Evolutionary conservation across 2,113 vertebrate species (phyloP).

Genomic region (Thunnus thynnus): DNA sequence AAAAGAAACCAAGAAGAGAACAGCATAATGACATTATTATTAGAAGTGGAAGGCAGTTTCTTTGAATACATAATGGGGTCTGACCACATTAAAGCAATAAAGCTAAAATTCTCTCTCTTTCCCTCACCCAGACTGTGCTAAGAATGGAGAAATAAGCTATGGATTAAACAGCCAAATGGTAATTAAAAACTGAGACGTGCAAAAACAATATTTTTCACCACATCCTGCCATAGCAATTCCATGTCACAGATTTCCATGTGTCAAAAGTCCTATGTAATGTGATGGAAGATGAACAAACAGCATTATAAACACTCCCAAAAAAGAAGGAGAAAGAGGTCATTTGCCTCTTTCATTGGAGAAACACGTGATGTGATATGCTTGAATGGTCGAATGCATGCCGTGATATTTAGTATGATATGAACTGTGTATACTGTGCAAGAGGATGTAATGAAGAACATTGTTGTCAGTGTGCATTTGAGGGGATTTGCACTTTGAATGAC

Average conservation of each 20-base stretch:
- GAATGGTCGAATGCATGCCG: neutral
- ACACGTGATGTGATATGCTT: neutral
- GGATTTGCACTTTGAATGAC: slow-evolving; percentile 3
- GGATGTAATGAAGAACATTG: neutral
- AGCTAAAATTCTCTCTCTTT: neutral
- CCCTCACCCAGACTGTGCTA: neutral
- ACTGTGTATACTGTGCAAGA: neutral
- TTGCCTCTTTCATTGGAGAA: too few species aligned
- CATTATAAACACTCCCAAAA: neutral
- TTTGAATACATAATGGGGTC: neutral
- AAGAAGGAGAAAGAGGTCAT: too few species aligned
- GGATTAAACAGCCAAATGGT: neutral
- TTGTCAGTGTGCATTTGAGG: slow-evolving; percentile 5
- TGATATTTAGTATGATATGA: neutral
- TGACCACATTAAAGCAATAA: neutral
- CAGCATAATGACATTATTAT: neutral
- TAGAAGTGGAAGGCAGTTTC: neutral
- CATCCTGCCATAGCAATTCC: too few species aligned
- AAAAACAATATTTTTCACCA: too few species aligned
- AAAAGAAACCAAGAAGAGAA: neutral
- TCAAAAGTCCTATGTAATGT: neutral
- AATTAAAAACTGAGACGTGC: neutral
- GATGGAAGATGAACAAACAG: neutral
- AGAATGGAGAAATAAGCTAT: neutral
- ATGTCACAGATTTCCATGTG: neutral